Base-by-base conservation (phyloP, 2,888 invertebrate genomes). In the Oscheius sp. region DNA sequence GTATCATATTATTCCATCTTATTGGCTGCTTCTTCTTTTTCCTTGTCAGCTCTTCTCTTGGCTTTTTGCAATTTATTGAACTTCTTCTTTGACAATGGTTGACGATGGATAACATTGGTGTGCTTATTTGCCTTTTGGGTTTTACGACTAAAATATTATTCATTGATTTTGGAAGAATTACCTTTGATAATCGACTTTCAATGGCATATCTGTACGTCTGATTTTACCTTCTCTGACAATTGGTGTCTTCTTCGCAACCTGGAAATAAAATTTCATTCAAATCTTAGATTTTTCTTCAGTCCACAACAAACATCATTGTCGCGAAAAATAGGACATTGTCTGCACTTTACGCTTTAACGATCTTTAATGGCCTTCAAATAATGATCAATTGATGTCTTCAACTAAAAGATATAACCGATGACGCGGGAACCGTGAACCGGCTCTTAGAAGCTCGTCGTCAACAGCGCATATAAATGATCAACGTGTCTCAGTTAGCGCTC, bases 1-100 rank as follows among this genome's bases (percentile, higher is more conserved):
- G 18, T 18, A 21, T 66, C 29, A 66, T 21, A 49, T 52, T n/a
- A n/a, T 18, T 66, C 52, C 66, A 66, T 66, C 21, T 66, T 27
- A 52, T 66, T 66, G 27, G 52, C 66, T 9, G 35, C 29, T 7
- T 9, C 7, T 21, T 66, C 52, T 9, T 29, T 16, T 7, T 66
- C 66, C 21, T 29, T 66, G 27, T 66, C 52, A 27, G 27, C 66
- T 23, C 49, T 21, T 29, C 29, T 46, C 18, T 29, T 49, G 0
- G 49, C 52, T 49, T 52, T 66, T 21, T 52, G 49, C 27, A 66
- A 13, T 18, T 66, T 66, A 49, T 66, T 66, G 52, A 66, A 66
- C 18, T 70, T 70, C 49, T 70, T 70, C 56, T 70, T 70, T 6
- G 69, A 70, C 21, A 70, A 43, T 12, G 58, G 69, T 23, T 58